A percentile compares a stretch with the other conserved stretches of the same genome.
These are phyloP conservation scores for Manacus vitellinus DNA, from an alignment of 2,113 vertebrate species.

Conservation along the genomic window DNA sequence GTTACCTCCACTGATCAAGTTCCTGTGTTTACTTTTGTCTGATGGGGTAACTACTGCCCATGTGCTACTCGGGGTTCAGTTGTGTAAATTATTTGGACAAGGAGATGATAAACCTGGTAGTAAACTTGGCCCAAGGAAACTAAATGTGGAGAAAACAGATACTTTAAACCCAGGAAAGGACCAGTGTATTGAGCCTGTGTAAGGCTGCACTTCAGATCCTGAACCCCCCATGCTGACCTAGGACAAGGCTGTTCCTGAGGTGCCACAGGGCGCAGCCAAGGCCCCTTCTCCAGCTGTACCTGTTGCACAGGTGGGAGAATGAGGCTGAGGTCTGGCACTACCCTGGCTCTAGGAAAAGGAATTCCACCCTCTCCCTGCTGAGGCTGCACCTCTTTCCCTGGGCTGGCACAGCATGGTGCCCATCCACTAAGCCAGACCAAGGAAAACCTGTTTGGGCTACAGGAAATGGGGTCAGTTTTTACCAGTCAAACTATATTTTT, in stretches of 20 bases:
- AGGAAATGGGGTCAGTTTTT: not conserved
- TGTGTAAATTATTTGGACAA: not conserved
- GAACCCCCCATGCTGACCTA: not conserved
- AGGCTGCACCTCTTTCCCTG: not conserved
- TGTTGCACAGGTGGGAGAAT: not conserved
- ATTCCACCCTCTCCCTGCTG: not conserved
- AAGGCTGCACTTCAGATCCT: not conserved
- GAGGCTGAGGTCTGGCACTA: not conserved
- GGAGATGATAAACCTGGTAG: not conserved
- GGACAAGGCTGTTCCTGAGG: not conserved
- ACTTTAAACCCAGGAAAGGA: not conserved
- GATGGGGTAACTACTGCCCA: not conserved
- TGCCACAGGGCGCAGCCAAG: not conserved
- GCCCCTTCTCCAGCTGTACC: not conserved
- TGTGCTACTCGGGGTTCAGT: not conserved
- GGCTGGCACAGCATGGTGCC: too few species aligned
- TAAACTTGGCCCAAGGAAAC: not conserved
- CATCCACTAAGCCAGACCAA: not conserved
- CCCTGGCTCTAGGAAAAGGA: not conserved
- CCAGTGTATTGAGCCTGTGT: not conserved
- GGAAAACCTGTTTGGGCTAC: not conserved
- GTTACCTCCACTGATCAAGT: not conserved
- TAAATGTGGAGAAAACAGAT: not conserved
- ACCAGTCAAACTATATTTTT: not conserved
- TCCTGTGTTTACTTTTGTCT: not conserved